Base-by-base conservation (phyloP, 2,797 vertebrate species). In the Furcifer pardalis region DNA sequence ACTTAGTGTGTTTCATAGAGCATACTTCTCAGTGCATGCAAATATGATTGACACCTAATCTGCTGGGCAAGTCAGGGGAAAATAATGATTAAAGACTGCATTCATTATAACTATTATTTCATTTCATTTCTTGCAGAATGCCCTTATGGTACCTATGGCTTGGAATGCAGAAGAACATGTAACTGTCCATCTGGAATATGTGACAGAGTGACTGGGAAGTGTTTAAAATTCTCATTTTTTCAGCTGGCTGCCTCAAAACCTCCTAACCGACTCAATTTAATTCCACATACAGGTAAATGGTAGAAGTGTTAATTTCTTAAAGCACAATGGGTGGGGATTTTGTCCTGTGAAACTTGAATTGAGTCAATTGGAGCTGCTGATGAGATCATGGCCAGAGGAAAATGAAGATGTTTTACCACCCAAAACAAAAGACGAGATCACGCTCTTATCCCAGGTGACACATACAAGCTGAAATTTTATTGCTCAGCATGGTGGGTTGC, bases 101-200 rank as follows among this genome's bases (percentile, higher is more conserved):
- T 86, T 90, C 42, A 30, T 74, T 56, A 13, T 21, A 32, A 3
- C 30, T 49, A 32, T 49, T 79, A 42, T 75, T 59, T 13, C 46
- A 80, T 90, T 76, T 92, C 77, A 82, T 77, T 79, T 89, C 66
- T 84, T 84, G 32, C 95, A 99, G 99, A 99, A 46, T 99, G 98
- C 88, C 95, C 94, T 7, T 99, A 96, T 1, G 99, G 99, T 84
- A 98, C 97, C 75, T 98, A 97, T 0, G 99, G 99, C 72, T 89
- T 98, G 60, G 98, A 98, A 86, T 99, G 99, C 94, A 97, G 97
- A 86, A 97, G 97, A 93, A 96, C 92, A 1, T 99, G 99, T 95
- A 97, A 92, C 90, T 99, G 99, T 91, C 97, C 96, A 59, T 95
- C 95, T 1, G 97, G 97, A 88, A 96, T 99, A 71, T 99, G 99